Base-by-base conservation (phyloP, 2,888 invertebrate genomes). In the Molanna angustata region DNA sequence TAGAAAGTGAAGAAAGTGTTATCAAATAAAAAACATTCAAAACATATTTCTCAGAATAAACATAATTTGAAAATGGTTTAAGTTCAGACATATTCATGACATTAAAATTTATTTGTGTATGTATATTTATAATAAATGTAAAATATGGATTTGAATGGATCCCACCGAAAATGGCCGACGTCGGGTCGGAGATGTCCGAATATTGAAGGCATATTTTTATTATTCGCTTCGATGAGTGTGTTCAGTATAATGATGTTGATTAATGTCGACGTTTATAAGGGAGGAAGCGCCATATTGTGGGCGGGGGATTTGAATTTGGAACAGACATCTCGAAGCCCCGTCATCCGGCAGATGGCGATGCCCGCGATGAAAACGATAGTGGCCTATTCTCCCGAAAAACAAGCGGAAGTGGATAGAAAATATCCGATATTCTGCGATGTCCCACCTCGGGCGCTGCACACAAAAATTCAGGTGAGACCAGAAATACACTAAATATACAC, bases 341-440 rank as follows among this genome's bases (percentile, higher is more conserved):
- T 31, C 14, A 50, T 58, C 2, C 39, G 49, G 18, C 56, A 60
- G 32, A 60, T 60, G 60, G 48, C 60, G 13, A 57, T 66, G 54
- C 64, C 75, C 20, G 76, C 76, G 53, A 78, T 80, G 70, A 74
- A 74, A 63, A 81, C 81, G 56, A 80, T 82, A 60, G 78, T 82
- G 59, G 82, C 78, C 16, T 82, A 82, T 68, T 82, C 82, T 22
- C 79, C 78, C 64, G 75, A 71, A 58, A 77, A 76, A 62, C 74
- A 70, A 62, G 77, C 75, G 2, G 76, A 78, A 65, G 67, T 78
- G 69, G 76, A 78, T 57, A 66, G 71, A 13, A 75, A 74, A 4
- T 68, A 66, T 16, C 75, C 74, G 1, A 67, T 76, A 49, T 63
- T 71, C 48, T 77, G 77, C 62, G 71, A 72, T 60, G 67, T 69